Percentiles rank a stretch among this genome's conserved stretches.
phyloP scores from a whole-genome alignment of 2,113 vertebrate genomes.

The Ptilonorhynchus violaceus region DNA sequence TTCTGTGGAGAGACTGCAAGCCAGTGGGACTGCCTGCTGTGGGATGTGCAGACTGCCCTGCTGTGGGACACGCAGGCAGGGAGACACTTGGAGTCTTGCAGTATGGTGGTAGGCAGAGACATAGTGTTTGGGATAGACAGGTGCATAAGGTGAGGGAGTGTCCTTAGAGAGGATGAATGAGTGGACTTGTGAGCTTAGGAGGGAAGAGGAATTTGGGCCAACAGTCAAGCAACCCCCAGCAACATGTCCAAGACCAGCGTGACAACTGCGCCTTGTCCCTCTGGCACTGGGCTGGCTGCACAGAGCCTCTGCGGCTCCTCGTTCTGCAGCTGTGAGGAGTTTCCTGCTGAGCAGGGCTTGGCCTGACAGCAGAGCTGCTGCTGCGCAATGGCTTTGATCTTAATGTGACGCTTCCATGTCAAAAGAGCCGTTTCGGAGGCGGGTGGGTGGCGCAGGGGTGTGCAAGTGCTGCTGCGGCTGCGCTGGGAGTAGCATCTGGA shows the following conservation, averaged over 20 bases:
- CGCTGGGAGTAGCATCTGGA: neutral
- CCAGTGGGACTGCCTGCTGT: neutral
- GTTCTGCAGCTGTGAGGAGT: neutral
- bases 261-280: neutral
- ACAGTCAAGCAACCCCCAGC: neutral
- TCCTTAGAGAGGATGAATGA: neutral
- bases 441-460: fast-evolving
- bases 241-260: fast-evolving
- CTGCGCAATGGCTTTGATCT: fast-evolving
- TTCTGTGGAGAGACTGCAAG: neutral
- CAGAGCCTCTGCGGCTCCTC: neutral
- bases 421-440: fast-evolving
- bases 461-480: neutral
- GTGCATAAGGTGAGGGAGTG: neutral
- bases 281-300: fast-evolving
- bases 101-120: fast-evolving
- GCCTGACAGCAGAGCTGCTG: neutral
- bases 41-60: too few species aligned
- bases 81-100: fast-evolving
- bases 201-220: neutral
- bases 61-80: neutral
- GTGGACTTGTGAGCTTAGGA: neutral
- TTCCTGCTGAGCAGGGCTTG: neutral
- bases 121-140: neutral
- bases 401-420: fast-evolving